Evolutionary conservation across 1,140 invertebrate species (phyloP), one percentile per base, ranked within the genome.

Genomic region (Dolichoris vasculosae): DNA sequence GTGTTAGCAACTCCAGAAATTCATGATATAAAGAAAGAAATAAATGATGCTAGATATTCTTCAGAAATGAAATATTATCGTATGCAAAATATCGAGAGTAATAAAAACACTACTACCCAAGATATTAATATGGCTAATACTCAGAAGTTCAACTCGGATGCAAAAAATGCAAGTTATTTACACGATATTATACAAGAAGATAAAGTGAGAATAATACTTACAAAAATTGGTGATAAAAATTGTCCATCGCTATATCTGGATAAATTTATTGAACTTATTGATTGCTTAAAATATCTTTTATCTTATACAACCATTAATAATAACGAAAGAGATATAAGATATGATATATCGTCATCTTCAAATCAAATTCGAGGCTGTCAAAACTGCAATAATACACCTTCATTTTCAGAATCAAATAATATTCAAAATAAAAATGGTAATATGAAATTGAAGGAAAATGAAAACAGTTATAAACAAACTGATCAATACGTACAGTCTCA

Each of bases 261-360:
- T 35, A 90, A 90, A 78, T 86, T 93, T 69, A 76, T 88, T 51
- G 76, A 90, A 26, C 87, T 91, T 75, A 73, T 91, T 26, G 86
- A 90, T 55, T 88, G 85, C 23, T 85, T 91, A 38, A 88, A 89
- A 30, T 89, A 89, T 86, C 20, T 91, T 43, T 30, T 90, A 1
- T 88, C 87, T 7, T 87, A 90, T 38, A 78, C 43, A 63, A 15
- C 17, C 69, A n/a, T 35, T 0, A 26, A 63, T 0, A 35, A 76
- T 7, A 63, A 78, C 43, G 83, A 86, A 13, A 51, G 80, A 51
- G 38, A 84, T n/a, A 77, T 32, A 20, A 71, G 71, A 59, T 15
- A 26, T 59, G 83, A 64, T 77, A 71, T 26, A 69, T 32, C 30
- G 9, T 6, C 64, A 2, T n/a, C 35, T 48, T 38, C 48, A 80